These are phyloP conservation scores for Drosophila mauritiana DNA, from an alignment of 1,140 invertebrate species.

Conservation along the genomic window DNA sequence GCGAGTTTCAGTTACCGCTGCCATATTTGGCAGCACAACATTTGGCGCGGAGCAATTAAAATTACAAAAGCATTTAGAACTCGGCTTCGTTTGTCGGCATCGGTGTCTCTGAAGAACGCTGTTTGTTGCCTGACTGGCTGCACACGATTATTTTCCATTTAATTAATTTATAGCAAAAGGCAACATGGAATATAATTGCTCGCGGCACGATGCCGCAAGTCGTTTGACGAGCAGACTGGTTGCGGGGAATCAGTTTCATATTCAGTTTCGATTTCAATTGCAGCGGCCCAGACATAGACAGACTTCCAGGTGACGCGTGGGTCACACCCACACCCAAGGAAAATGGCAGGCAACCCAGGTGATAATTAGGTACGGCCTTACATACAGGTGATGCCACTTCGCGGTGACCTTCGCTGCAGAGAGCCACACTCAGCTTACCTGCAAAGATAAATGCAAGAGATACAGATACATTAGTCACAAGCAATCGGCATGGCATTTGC, in stretches of 20 bases:
- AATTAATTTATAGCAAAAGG: conserved; percentile 74
- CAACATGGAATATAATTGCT: conserved; percentile 69
- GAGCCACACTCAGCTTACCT: conserved; percentile 52
- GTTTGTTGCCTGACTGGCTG: conserved; percentile 28
- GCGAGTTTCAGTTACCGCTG: conserved; percentile 29
- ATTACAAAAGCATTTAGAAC: conserved; percentile 77
- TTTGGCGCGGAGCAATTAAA: conserved; percentile 77
- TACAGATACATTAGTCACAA: conserved; percentile 36
- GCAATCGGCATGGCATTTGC: conserved; percentile 33
- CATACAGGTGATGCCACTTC: conserved; percentile 31
- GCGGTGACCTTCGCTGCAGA: conserved; percentile 45
- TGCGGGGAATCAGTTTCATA: conserved; percentile 17
- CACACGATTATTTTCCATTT: conserved; percentile 80
- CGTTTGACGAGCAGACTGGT: conserved; percentile 34
- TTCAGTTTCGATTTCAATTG: conserved; percentile 53
- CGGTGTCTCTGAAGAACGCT: conserved; percentile 66
- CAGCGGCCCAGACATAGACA: conserved; percentile 19
- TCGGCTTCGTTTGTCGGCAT: conserved; percentile 69
- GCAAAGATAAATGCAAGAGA: conserved; percentile 49
- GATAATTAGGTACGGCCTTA: conserved; percentile 63
- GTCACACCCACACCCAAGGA: conserved; percentile 59
- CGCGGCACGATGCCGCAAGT: conserved; percentile 63
- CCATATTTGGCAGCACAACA: conserved; percentile 66
- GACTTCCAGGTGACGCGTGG: conserved; percentile 42
- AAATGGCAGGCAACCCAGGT: conserved; percentile 7